These are phyloP conservation scores for Callipepla squamata DNA, from an alignment of 2,113 vertebrate genomes.

Conservation along the genomic window DNA sequence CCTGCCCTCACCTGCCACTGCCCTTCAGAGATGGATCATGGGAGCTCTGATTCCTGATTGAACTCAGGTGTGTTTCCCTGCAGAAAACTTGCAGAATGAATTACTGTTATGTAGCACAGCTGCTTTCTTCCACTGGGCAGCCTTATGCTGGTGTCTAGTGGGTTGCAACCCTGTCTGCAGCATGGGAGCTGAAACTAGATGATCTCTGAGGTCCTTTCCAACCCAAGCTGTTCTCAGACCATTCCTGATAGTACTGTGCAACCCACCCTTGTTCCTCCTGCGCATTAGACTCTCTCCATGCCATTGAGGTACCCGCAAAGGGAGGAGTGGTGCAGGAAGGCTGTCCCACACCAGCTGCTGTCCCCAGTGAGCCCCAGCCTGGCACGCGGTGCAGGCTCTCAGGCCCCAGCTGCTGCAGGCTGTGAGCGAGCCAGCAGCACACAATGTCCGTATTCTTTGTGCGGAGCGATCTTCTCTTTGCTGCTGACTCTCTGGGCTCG, in stretches of 20 bases:
- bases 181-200: no score
- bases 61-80: background rate
- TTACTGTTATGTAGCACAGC: background rate
- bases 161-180: no score
- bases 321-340: background rate
- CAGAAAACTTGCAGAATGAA: background rate
- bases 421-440: background rate
- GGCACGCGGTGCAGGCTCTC: background rate
- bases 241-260: no score
- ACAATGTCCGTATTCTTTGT: conserved; percentile 25
- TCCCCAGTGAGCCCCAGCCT: background rate
- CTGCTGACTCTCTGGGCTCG: background rate
- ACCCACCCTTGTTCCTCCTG: background rate
- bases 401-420: conserved; percentile 1
- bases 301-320: fast-evolving
- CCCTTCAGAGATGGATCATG: background rate
- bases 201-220: no score
- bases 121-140: background rate
- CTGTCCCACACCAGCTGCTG: background rate
- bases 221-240: no score
- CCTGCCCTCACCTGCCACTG: background rate
- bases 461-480: background rate
- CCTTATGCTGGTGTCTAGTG: no score
- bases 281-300: background rate
- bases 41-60: background rate